Conservation (phyloP, 2,888 invertebrate genomes). For the Pristionchus fissidentatus region DNA sequence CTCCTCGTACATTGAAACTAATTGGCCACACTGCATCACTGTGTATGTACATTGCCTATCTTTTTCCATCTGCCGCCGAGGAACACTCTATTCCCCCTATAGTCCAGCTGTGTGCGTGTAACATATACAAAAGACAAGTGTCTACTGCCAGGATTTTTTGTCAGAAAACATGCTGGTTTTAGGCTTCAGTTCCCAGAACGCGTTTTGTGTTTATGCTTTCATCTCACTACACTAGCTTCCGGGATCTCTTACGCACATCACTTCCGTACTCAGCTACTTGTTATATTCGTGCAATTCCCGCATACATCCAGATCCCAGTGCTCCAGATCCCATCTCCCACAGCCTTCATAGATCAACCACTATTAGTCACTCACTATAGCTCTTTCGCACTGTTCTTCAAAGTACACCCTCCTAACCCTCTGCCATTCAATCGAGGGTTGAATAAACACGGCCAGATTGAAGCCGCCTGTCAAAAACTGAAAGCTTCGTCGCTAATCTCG, state of each 20-base stretch:
- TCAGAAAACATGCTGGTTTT: too few relatives aligned
- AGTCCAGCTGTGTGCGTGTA: too few relatives aligned
- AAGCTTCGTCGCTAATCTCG: too few relatives aligned
- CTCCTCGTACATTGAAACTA: not conserved
- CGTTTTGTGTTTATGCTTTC: not conserved
- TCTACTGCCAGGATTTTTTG: too few relatives aligned
- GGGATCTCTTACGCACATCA: too few relatives aligned
- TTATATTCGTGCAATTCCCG: too few relatives aligned
- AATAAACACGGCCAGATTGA: slow-evolving; percentile 26
- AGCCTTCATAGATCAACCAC: not conserved
- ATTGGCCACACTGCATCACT: slow-evolving; percentile 4
- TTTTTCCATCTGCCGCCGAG: not conserved
- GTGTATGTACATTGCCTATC: not conserved
- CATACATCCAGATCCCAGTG: too few relatives aligned
- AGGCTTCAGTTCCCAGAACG: too few relatives aligned
- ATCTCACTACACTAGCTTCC: not conserved
- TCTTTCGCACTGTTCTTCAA: slow-evolving; percentile 30
- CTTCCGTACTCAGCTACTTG: too few relatives aligned
- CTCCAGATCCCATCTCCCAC: too few relatives aligned
- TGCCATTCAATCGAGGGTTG: slow-evolving; percentile 27
- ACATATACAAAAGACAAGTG: too few relatives aligned
- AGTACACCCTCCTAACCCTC: slow-evolving; percentile 19
- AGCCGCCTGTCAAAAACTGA: slow-evolving; percentile 11
- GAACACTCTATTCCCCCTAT: not conserved
- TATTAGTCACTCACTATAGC: slow-evolving; percentile 3